Evolutionary conservation across 2,888 invertebrate species (phyloP), one percentile per base, ranked within the genome.

Genomic region (Xylota segnis): DNA sequence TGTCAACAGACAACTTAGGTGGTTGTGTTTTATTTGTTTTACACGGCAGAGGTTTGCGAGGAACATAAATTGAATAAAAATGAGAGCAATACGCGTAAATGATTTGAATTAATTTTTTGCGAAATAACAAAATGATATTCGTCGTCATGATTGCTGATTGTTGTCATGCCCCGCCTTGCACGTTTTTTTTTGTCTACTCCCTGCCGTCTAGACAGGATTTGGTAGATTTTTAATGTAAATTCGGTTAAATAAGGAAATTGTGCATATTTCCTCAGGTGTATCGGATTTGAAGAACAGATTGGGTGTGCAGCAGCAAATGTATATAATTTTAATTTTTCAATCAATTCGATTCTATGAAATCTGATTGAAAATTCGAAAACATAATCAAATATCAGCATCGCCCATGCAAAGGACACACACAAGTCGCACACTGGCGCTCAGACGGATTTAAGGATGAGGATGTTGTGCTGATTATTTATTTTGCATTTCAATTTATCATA

Each of bases 41-140:
- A 59, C 45, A 43, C n/a, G 50, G 4, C n/a, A 7, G 47, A 59
- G 34, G 37, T 59, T 59, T 50, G n/a, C 47, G 47, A 47, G 56
- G 10, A 45, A 14, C 0, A 4, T 14, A 37, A 59, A 71, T 59
- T 59, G 58, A 71, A 71, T 58, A 14, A 27, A 58, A 58, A 70
- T 58, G 43, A 70, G 43, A 16, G 56, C 29, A 70, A 58, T 56
- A 32, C n/a, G 18, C 56, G 56, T 70, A n/a, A 58, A 70, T 14
- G 43, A 56, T 56, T 56, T 56, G 56, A 70, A 58, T 70, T 70
- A 43, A 58, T 45, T 70, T n/a, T 58, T 40, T 16, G 27, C 7
- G 3, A 61, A 40, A 23, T 14, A 27, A 43, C n/a, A n/a, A 45
- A 56, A 70, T 56, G 29, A 43, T 56, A 56, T 70, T 70, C 70